Evolutionary conservation across 1,140 invertebrate genomes (phyloP).

Genomic region (Elymnias hypermnestra): DNA sequence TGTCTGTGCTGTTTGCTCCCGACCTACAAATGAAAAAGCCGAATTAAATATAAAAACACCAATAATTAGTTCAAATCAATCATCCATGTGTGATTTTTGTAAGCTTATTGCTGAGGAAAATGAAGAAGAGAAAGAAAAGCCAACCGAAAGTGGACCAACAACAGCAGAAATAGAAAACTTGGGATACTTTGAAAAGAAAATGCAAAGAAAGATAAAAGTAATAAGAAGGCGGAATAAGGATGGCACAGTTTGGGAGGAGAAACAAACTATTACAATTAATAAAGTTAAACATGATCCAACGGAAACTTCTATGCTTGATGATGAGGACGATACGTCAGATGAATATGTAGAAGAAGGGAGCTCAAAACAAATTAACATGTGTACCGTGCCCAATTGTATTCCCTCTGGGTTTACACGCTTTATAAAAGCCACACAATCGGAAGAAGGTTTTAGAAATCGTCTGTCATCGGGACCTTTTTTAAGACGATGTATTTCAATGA

Average conservation of each 20-base stretch:
- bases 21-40: neutral
- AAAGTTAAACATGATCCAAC: slow-evolving; percentile 31
- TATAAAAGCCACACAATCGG: slow-evolving; percentile 16
- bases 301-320: slow-evolving; percentile 13
- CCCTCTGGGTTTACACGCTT: slow-evolving; percentile 14
- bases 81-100: neutral
- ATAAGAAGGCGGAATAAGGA: slow-evolving; percentile 31
- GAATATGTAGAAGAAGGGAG: slow-evolving; percentile 18
- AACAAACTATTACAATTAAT: slow-evolving; percentile 29
- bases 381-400: slow-evolving; percentile 12
- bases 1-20: slow-evolving; percentile 18
- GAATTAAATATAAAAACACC: neutral
- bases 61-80: neutral
- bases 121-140: slow-evolving; percentile 7
- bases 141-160: slow-evolving; percentile 1
- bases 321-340: slow-evolving; percentile 23
- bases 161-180: slow-evolving; percentile 11
- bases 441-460: slow-evolving; percentile 9
- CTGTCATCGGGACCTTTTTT: slow-evolving; percentile 7
- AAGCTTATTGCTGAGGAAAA: neutral
- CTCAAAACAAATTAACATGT: slow-evolving; percentile 21
- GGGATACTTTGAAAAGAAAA: slow-evolving; percentile 34
- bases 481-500: slow-evolving; percentile 18
- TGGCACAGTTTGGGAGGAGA: slow-evolving; percentile 37
- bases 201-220: slow-evolving; percentile 31